Base-by-base conservation (phyloP, 2,888 invertebrate genomes). In the Cecidostiba fungosa region DNA sequence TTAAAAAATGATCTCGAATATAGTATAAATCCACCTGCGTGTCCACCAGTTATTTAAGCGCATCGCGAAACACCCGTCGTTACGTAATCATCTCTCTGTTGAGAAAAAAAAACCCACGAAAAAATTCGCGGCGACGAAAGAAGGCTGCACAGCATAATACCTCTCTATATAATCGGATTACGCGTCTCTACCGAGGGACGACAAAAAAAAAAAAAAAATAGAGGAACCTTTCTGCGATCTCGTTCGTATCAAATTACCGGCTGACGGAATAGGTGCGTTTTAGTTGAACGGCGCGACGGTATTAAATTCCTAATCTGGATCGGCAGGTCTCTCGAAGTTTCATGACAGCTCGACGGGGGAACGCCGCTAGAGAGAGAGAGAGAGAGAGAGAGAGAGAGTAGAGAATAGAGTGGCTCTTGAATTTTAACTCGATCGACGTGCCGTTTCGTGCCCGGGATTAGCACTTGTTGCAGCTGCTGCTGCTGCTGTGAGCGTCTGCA, bases 281-380 rank as follows among this genome's bases (percentile, higher is more conserved):
- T 66, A 66, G 66, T 66, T 26, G 62, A 50, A 26, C 26, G 29
- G 23, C 43, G 4, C 19, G 23, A n/a, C 14, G 43, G 73, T 26
- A 47, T 73, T 43, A 47, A 39, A 26, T 47, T 47, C 14, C 43
- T 73, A 73, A 73, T 73, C 43, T 47, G 47, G 26, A 73, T 73
- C 26, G 32, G 26, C 19, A 19, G 54, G 54, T 54, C 54, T 6
- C 54, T n/a, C n/a, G 54, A 43, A 10, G 6, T 59, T 23, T 59
- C 66, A 26, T 3, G 54, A n/a, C 8, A 23, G 66, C 54, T n/a
- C 54, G 19, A 0, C 54, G 54, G 1, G 54, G 1, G 43, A 43
- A 43, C 12, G 12, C 39, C 6, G 39, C 39, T 1, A n/a, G 0
- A 19, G 54, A 54, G 54, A 54, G 54, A 54, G n/a, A 19, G 50